These are phyloP conservation scores for Melanotaenia parkinsoni DNA, from an alignment of 2,797 vertebrate genomes.

Conservation along the genomic window DNA sequence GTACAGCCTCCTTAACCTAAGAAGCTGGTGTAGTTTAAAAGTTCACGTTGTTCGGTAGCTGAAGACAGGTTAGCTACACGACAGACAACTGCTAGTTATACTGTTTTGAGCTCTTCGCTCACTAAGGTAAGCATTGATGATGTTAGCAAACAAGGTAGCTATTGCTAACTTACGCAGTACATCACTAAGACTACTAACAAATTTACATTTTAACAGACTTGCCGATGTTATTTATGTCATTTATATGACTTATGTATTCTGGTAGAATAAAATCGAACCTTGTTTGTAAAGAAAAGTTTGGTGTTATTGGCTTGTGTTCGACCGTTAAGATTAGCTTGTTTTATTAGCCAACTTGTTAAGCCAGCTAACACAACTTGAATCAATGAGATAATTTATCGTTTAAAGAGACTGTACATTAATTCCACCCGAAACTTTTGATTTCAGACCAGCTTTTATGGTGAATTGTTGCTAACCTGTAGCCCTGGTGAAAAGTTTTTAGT, in stretches of 20 bases:
- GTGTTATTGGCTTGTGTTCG: not conserved
- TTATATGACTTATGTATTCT: not conserved
- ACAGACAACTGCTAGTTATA: constrained; percentile 11
- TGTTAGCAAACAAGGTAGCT: constrained; percentile 6
- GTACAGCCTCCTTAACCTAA: not conserved
- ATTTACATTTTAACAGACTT: not conserved
- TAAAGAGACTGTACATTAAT: not conserved
- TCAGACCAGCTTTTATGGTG: not conserved
- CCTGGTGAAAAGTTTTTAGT: not conserved
- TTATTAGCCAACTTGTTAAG: not conserved
- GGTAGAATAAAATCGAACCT: not conserved
- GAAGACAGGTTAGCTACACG: not conserved
- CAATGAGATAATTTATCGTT: not conserved
- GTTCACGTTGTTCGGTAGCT: not conserved
- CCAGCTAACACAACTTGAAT: not conserved
- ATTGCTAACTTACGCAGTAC: not conserved
- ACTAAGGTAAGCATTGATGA: constrained; percentile 27
- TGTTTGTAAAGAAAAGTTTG: not conserved
- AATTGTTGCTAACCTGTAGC: not conserved
- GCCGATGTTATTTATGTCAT: not conserved
- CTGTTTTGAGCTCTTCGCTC: not conserved
- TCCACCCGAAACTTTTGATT: not conserved
- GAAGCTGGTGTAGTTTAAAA: not conserved
- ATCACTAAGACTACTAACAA: not conserved
- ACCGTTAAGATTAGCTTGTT: not conserved